Conservation (phyloP, 2,888 invertebrate genomes). For the Thecocarcelia acutangulata region DNA sequence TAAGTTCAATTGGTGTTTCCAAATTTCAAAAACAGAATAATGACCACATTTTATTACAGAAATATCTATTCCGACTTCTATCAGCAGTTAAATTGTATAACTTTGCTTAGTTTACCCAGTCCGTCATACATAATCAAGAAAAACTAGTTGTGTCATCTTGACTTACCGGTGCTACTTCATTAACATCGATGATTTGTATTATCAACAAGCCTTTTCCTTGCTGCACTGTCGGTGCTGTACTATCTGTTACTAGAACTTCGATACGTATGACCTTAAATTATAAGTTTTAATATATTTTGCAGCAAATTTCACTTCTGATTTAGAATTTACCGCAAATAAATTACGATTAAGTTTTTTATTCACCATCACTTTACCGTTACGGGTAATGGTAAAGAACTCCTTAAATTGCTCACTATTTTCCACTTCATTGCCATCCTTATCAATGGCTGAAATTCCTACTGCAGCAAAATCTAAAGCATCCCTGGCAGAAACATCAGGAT, state of each 20-base stretch:
- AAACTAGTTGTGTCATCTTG: conserved; percentile 7
- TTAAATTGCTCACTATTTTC: conserved; percentile 82
- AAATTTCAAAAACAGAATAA: too few relatives aligned
- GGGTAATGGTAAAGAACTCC: conserved; percentile 86
- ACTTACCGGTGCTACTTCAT: conserved; percentile 85
- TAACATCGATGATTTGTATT: conserved; percentile 87
- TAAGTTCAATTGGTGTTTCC: conserved; percentile 63
- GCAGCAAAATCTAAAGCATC: conserved; percentile 86
- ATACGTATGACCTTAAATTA: conserved; percentile 85
- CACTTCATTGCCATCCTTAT: conserved; percentile 91
- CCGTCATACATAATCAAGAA: conserved; percentile 9
- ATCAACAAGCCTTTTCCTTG: conserved; percentile 87
- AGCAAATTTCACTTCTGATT: background rate
- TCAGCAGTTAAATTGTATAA: conserved; percentile 67
- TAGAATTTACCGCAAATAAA: conserved; percentile 77
- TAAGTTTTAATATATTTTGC: background rate
- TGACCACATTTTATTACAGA: conserved; percentile 68
- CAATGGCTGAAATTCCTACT: conserved; percentile 89
- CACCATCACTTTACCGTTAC: conserved; percentile 82
- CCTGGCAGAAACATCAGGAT: conserved; percentile 89
- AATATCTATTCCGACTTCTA: conserved; percentile 76
- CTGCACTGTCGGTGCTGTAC: conserved; percentile 89
- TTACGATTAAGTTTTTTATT: conserved; percentile 80
- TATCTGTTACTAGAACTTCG: conserved; percentile 89
- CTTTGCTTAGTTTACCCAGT: background rate